Evolutionary conservation across 2,113 vertebrate species (phyloP).

Genomic region (Heterotilapia buettikoferi): DNA sequence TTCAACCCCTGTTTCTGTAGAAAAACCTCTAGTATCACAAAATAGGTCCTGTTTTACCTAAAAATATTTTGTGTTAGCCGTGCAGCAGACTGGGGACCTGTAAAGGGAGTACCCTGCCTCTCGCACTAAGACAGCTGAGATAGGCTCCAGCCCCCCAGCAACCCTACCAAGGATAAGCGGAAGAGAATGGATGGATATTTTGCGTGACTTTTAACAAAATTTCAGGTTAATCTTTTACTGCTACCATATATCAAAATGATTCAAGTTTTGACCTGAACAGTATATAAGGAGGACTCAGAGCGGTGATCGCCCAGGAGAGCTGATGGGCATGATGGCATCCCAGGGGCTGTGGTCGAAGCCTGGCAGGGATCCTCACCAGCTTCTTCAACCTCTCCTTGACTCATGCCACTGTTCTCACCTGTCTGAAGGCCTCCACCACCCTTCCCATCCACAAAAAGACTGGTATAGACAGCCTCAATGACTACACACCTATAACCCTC

Average conservation of each 20-base stretch:
- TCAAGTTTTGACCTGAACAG: background rate
- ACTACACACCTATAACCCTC: background rate
- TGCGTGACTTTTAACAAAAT: background rate
- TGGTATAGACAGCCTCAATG: background rate
- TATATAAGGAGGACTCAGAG: background rate
- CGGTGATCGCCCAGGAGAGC: background rate
- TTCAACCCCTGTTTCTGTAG: background rate
- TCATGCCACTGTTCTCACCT: background rate
- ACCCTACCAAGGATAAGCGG: background rate
- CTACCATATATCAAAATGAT: background rate
- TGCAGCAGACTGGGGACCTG: background rate
- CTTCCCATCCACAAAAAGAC: background rate
- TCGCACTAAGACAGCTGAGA: background rate
- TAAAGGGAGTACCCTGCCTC: background rate
- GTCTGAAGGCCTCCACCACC: background rate
- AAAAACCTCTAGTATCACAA: background rate
- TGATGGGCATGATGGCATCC: background rate
- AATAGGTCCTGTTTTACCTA: background rate
- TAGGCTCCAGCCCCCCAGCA: background rate
- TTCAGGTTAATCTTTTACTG: background rate
- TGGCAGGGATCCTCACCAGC: background rate
- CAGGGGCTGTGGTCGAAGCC: accelerated
- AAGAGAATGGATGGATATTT: background rate
- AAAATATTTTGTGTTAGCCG: background rate
- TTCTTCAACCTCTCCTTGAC: background rate